Conservation (phyloP, 2,888 invertebrate species). For the Buathra laborator region DNA sequence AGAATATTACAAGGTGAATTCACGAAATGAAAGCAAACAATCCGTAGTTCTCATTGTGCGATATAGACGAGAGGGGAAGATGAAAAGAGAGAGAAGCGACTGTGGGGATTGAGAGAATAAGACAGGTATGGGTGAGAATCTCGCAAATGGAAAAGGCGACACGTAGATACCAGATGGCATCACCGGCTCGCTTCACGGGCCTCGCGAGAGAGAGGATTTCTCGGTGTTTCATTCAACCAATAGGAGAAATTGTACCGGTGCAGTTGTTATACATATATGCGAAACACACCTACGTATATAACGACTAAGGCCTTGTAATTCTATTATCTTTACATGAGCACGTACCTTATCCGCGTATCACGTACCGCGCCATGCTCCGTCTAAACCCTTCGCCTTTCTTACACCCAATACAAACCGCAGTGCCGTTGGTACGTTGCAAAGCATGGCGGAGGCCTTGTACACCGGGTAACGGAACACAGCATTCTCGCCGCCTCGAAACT, state of each 20-base stretch:
- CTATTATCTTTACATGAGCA: conserved; percentile 71
- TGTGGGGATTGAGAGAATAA: conserved; percentile 27
- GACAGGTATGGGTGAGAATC: conserved; percentile 13
- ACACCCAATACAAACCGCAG: conserved; percentile 20
- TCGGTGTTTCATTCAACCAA: conserved; percentile 9
- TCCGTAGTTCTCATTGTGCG: conserved; percentile 25
- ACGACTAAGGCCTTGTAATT: conserved; percentile 66
- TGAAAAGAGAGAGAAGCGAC: not conserved
- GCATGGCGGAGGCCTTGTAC: not conserved
- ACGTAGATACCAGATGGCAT: conserved; percentile 50
- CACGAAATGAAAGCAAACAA: conserved; percentile 56
- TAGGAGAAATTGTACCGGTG: conserved; percentile 8
- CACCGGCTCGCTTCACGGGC: conserved; percentile 28
- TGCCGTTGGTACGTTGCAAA: conserved; percentile 3
- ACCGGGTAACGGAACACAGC: conserved; percentile 31
- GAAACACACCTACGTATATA: conserved; percentile 14
- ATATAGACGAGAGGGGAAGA: conserved; percentile 1
- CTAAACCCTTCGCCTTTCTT: conserved; percentile 57
- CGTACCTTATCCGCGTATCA: conserved; percentile 67
- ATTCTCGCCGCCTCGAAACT: conserved; percentile 24
- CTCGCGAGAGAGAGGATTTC: conserved; percentile 20
- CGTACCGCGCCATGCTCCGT: conserved; percentile 59
- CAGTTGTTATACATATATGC: not conserved
- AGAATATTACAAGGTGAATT: conserved; percentile 48
- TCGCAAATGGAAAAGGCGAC: conserved; percentile 49